Evolutionary conservation across 2,797 vertebrate species (phyloP).

Genomic region (Trichosurus vulpecula): DNA sequence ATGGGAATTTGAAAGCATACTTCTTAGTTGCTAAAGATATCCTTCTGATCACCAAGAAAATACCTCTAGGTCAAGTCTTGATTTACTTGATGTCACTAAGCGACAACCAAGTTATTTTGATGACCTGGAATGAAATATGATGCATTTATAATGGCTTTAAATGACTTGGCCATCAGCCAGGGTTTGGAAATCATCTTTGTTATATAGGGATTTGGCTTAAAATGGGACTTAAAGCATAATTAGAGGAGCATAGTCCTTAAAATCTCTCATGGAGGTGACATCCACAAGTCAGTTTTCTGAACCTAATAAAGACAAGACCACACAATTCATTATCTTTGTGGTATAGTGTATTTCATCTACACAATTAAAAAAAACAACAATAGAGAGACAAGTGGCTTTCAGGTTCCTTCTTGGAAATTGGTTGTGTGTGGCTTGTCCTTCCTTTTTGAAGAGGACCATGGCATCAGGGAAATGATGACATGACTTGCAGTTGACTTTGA

Average conservation of each 20-base stretch:
- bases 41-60: not conserved
- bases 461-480: too few species aligned
- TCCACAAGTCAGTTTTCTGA: too few species aligned
- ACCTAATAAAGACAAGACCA: not conserved
- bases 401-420: not conserved
- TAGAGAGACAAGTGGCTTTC: not conserved
- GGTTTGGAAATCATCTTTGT: not conserved
- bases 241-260: not conserved
- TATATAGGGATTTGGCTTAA: too few species aligned
- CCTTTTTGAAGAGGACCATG: too few species aligned
- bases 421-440: too few species aligned
- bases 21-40: not conserved
- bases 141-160: not conserved
- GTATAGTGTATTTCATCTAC: not conserved
- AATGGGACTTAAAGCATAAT: not conserved
- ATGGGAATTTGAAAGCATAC: not conserved
- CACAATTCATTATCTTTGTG: not conserved
- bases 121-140: accelerated
- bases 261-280: not conserved
- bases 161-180: not conserved
- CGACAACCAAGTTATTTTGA: too few species aligned
- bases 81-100: not conserved
- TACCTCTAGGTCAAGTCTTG: too few species aligned
- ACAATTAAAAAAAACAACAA: not conserved
- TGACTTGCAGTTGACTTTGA: too few species aligned